Conservation (phyloP, 2,113 vertebrate species). For the Ranitomeya imitator region DNA sequence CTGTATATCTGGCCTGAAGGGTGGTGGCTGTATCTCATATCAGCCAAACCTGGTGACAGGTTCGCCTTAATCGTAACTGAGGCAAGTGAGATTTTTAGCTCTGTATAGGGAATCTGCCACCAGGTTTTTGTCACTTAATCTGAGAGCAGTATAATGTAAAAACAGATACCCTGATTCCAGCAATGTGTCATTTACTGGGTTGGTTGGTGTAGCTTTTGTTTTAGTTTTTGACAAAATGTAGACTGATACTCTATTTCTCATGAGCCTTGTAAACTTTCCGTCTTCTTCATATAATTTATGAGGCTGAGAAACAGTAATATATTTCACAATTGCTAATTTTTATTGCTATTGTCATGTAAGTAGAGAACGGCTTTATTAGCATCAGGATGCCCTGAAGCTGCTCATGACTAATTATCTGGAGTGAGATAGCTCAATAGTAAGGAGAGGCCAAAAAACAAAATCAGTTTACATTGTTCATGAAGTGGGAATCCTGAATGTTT, state of each 20-base stretch:
- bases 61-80: too few relatives aligned
- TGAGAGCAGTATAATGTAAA: too few relatives aligned
- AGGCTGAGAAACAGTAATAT: slow-evolving; percentile 6
- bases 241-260: not conserved
- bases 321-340: not conserved
- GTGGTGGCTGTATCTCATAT: too few relatives aligned
- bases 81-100: too few relatives aligned
- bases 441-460: not conserved
- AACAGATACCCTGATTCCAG: too few relatives aligned
- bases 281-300: not conserved
- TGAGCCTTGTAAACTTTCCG: not conserved
- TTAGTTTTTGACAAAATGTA: not conserved
- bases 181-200: too few relatives aligned
- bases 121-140: too few relatives aligned
- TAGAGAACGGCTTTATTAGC: not conserved
- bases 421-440: not conserved
- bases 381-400: not conserved
- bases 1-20: too few relatives aligned
- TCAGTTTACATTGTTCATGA: not conserved
- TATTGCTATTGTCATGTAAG: slow-evolving; percentile 15
- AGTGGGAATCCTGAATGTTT: not conserved
- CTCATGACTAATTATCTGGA: not conserved
- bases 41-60: too few relatives aligned
- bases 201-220: too few relatives aligned
- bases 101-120: too few relatives aligned